These are phyloP conservation scores for Zaprionus taronus DNA, from an alignment of 1,140 invertebrate species.

Conservation along the genomic window DNA sequence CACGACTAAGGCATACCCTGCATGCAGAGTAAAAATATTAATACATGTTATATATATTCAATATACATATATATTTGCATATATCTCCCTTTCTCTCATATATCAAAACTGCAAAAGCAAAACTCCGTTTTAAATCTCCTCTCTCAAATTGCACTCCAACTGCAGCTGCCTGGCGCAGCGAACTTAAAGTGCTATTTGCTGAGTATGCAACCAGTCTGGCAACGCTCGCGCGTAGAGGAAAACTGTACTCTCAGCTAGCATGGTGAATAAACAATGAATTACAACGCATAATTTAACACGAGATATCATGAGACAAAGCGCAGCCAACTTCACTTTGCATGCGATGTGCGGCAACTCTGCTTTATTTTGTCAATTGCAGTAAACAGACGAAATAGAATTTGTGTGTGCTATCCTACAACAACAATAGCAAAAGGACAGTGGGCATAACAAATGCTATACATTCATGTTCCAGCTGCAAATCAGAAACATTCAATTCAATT, in stretches of 20 bases:
- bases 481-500: too few species aligned
- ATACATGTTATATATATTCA: too few species aligned
- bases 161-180: not conserved
- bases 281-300: slow-evolving; percentile 1
- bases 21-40: not conserved
- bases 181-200: not conserved
- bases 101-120: not conserved
- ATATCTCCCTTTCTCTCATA: not conserved
- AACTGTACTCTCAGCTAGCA: not conserved
- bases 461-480: too few species aligned
- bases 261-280: not conserved
- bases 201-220: not conserved
- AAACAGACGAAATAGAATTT: not conserved
- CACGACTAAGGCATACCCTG: not conserved
- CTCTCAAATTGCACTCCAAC: not conserved
- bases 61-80: too few species aligned
- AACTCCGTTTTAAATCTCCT: too few species aligned
- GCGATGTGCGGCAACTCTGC: not conserved
- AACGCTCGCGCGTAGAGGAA: not conserved
- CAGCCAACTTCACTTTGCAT: not conserved
- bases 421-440: too few species aligned
- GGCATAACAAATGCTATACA: too few species aligned
- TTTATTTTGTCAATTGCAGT: not conserved
- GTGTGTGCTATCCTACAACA: too few species aligned
- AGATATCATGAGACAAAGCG: not conserved